A percentile compares a stretch with the other conserved stretches of the same genome.
Evolutionary conservation across 2,113 vertebrate genomes (phyloP).

Genomic region (Columba janthina): DNA sequence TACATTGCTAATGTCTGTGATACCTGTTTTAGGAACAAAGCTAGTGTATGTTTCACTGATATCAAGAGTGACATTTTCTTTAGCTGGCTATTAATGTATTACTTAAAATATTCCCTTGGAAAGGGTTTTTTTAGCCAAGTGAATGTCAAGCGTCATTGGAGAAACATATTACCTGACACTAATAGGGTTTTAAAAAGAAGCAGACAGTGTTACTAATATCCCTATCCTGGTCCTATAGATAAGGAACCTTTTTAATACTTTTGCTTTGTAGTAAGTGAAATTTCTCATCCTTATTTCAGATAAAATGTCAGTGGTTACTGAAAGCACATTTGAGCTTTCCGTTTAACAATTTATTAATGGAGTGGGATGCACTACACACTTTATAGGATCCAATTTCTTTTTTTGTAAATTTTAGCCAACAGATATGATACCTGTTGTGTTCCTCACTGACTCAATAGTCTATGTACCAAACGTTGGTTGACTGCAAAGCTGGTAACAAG

Average conservation of each 20-base stretch:
- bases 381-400: not conserved
- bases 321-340: slow-evolving; percentile 36
- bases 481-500: not conserved
- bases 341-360: slow-evolving; percentile 45
- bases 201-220: slow-evolving; percentile 64
- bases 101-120: slow-evolving; percentile 24
- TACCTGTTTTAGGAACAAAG: not conserved
- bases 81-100: not conserved
- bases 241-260: slow-evolving; percentile 63
- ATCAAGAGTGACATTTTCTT: not conserved
- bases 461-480: not conserved
- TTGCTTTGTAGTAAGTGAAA: slow-evolving; percentile 67
- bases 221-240: slow-evolving; percentile 68
- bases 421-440: not conserved
- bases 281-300: slow-evolving; percentile 58
- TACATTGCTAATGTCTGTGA: not conserved
- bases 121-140: slow-evolving; percentile 15
- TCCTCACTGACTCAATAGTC: not conserved
- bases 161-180: slow-evolving; percentile 66
- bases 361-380: not conserved
- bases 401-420: slow-evolving; percentile 2
- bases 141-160: slow-evolving; percentile 1
- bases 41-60: not conserved
- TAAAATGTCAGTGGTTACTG: slow-evolving; percentile 48
- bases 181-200: slow-evolving; percentile 66